These are phyloP conservation scores for Pyralis farinalis DNA, from an alignment of 2,888 invertebrate genomes.

Conservation along the genomic window DNA sequence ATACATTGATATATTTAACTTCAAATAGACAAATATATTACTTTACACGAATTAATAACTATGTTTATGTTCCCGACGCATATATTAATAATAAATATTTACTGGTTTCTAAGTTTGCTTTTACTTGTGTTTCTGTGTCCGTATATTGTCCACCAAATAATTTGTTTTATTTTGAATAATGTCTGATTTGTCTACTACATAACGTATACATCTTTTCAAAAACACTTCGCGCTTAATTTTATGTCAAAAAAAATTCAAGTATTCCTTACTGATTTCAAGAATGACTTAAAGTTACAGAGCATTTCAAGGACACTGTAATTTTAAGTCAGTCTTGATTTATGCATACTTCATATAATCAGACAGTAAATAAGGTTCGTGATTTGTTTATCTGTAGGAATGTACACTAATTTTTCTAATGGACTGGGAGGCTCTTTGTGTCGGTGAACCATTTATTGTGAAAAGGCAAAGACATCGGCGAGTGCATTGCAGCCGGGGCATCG, in stretches of 20 bases:
- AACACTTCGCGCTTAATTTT: no score
- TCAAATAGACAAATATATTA: constrained; percentile 3
- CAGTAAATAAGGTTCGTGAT: no score
- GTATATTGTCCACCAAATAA: background rate
- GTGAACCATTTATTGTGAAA: background rate
- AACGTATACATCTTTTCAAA: constrained; percentile 34
- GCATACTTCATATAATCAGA: no score
- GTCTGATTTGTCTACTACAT: background rate
- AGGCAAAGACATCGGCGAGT: constrained; percentile 28
- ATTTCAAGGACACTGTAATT: no score
- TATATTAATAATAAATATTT: background rate
- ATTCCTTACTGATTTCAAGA: no score
- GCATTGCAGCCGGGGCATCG: constrained; percentile 8
- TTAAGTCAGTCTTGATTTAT: no score
- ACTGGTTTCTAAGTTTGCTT: background rate
- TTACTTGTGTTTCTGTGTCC: no score
- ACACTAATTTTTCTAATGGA: constrained; percentile 31
- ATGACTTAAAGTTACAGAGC: no score
- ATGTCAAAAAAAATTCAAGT: no score
- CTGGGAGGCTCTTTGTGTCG: background rate
- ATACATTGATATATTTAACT: constrained; percentile 4
- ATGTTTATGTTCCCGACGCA: constrained; percentile 15
- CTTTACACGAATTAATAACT: background rate
- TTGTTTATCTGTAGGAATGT: constrained; percentile 32
- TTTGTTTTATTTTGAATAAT: constrained; percentile 3